Base-by-base conservation (phyloP, 1,140 invertebrate species). In the Micrasema minimum region DNA sequence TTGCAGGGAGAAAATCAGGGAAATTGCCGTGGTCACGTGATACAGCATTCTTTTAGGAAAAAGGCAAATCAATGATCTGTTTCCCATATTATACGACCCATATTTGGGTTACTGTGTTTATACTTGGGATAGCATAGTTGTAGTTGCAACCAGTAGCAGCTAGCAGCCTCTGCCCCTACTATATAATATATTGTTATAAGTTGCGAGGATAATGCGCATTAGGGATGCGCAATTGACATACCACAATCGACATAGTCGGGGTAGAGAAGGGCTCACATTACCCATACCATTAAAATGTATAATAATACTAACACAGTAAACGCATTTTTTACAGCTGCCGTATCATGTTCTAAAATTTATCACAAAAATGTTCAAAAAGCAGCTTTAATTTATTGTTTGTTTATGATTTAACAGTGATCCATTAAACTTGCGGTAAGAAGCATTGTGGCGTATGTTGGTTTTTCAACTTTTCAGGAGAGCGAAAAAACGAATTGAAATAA, bases 191-290 rank as follows among this genome's bases (percentile, higher is more conserved):
- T 59, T 59, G 55, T 59, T 12, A 35, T 41, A 35, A 59, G 55
- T 59, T 59, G 45, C 62, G 62, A 16, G 65, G 37, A 67, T 67
- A 67, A 61, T 69, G 53, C 66, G 66, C 41, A 61, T 69, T 69
- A 69, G 66, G n/a, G 38, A 69, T 69, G 66, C 66, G 66, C 53
- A 69, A 69, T 69, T 69, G 66, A 69, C 66, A 69, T 38, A 48
- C 55, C 66, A 69, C 66, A 69, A 69, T 69, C 20, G 66, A 23
- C 48, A 51, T 31, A 31, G 14, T 11, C 22, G 22, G 31, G 35
- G 11, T 9, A 48, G 18, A 22, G n/a, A 12, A 45, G 22, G 14
- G 20, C 22, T 64, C 61, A 46, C 46, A n/a, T 51, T 26, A 48
- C 43, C 14, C 43, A 26, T 20, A 5, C 10, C 14, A 7, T 10